phyloP scores from a whole-genome alignment of 2,797 vertebrate species.

The Gymnoscopelus microlampas region DNA sequence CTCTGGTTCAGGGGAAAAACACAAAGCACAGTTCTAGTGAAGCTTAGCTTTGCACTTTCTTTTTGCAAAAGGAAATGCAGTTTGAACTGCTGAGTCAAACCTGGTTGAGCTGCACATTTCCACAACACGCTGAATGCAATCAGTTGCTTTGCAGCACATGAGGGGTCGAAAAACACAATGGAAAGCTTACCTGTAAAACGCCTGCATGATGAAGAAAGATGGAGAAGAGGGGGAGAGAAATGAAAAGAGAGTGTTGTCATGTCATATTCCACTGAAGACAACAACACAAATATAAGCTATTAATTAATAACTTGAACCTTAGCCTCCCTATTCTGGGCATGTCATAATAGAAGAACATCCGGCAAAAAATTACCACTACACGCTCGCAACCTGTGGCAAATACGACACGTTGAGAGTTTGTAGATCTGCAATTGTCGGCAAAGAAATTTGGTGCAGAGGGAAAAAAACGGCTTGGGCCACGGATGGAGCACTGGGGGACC shows the following conservation, averaged over 20 bases:
- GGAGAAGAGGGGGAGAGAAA: slow-evolving; percentile 45
- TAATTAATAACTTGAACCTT: background rate
- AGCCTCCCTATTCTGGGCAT: no score
- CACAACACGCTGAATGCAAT: slow-evolving; percentile 43
- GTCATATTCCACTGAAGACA: background rate
- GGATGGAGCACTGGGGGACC: no score
- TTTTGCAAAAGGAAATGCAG: slow-evolving; percentile 32
- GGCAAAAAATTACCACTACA: no score
- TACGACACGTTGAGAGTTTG: no score
- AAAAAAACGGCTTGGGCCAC: no score
- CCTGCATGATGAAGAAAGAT: slow-evolving; percentile 60
- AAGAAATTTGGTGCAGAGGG: no score
- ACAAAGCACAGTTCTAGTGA: slow-evolving; percentile 10
- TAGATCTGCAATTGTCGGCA: no score
- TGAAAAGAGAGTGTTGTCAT: slow-evolving; percentile 49
- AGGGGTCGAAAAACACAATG: slow-evolving; percentile 34
- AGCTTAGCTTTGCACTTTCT: slow-evolving; percentile 39
- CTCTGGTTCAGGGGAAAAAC: background rate
- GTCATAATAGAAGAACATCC: no score
- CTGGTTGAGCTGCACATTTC: slow-evolving; percentile 60
- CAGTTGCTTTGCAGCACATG: slow-evolving; percentile 32
- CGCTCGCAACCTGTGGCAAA: no score
- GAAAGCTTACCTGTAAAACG: slow-evolving; percentile 81
- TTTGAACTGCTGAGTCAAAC: slow-evolving; percentile 37
- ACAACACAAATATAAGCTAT: slow-evolving; percentile 8